Conservation (phyloP, 1,140 invertebrate species). For the Campoletis sonorensis region DNA sequence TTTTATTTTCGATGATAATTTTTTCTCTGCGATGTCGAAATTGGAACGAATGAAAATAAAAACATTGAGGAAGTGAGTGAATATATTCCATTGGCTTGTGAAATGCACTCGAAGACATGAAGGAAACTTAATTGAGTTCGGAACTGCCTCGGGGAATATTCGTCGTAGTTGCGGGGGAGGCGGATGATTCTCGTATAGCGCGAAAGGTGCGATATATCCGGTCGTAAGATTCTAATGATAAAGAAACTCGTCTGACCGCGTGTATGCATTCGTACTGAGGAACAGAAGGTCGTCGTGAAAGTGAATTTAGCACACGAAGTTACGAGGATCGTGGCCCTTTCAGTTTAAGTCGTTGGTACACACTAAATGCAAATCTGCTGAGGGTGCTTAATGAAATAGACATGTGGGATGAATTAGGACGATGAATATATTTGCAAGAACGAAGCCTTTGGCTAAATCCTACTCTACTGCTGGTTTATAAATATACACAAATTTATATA, state of each 20-base stretch:
- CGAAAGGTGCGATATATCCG: conserved; percentile 59
- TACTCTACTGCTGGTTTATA: conserved; percentile 63
- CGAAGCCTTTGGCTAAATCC: conserved; percentile 44
- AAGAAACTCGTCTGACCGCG: conserved; percentile 3
- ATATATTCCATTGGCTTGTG: background rate
- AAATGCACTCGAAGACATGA: background rate
- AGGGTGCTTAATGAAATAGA: conserved; percentile 31
- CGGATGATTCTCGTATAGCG: conserved; percentile 31
- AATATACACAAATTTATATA: background rate
- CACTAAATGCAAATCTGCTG: too few relatives aligned
- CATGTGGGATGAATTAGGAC: conserved; percentile 53
- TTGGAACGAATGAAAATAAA: background rate
- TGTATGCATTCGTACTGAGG: background rate
- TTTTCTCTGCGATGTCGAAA: too few relatives aligned
- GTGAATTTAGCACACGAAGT: background rate
- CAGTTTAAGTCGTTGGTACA: background rate
- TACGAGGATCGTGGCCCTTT: background rate
- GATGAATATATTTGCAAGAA: conserved; percentile 4
- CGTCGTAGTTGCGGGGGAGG: background rate
- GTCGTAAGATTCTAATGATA: conserved; percentile 44
- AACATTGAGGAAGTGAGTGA: background rate
- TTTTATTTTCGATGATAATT: too few relatives aligned
- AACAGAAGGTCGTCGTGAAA: too few relatives aligned
- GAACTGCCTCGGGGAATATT: background rate
- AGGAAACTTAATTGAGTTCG: background rate